Conservation (phyloP, 2,888 invertebrate species). For the Dryobota labecula region DNA sequence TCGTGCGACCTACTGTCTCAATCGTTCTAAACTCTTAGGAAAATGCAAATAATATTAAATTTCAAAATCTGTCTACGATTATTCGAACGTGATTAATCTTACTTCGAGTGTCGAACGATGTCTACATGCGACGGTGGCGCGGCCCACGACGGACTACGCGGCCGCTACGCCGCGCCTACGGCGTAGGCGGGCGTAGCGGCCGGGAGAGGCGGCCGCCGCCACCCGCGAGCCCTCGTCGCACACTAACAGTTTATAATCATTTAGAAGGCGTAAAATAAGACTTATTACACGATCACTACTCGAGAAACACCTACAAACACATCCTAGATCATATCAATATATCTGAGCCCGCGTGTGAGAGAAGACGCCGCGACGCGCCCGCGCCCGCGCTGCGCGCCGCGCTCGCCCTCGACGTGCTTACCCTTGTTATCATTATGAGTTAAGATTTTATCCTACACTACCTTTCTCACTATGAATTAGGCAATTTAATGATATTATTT, state of each 20-base stretch:
- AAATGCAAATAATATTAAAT: conserved; percentile 90
- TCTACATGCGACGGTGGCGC: conserved; percentile 76
- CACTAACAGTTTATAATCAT: conserved; percentile 78
- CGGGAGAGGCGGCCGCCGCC: conserved; percentile 55
- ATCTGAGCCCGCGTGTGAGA: conserved; percentile 83
- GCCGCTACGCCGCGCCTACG: conserved; percentile 69
- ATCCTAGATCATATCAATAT: conserved; percentile 91
- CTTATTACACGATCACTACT: conserved; percentile 90
- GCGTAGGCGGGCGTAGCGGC: conserved; percentile 60
- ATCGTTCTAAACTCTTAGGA: conserved; percentile 90
- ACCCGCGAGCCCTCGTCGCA: conserved; percentile 69
- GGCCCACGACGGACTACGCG: conserved; percentile 61
- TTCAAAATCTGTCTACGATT: conserved; percentile 89
- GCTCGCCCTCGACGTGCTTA: conserved; percentile 74
- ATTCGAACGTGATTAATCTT: conserved; percentile 89
- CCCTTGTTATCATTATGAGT: conserved; percentile 79
- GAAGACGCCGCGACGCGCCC: conserved; percentile 71
- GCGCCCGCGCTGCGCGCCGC: conserved; percentile 60
- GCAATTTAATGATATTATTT: conserved; percentile 85
- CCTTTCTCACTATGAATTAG: conserved; percentile 88
- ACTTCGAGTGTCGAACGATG: conserved; percentile 86
- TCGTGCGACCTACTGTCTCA: conserved; percentile 90
- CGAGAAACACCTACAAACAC: conserved; percentile 89
- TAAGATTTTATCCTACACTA: conserved; percentile 87
- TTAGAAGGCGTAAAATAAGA: conserved; percentile 89